These are phyloP conservation scores for Lepidurus apus DNA, from an alignment of 1,140 invertebrate genomes.

Conservation along the genomic window DNA sequence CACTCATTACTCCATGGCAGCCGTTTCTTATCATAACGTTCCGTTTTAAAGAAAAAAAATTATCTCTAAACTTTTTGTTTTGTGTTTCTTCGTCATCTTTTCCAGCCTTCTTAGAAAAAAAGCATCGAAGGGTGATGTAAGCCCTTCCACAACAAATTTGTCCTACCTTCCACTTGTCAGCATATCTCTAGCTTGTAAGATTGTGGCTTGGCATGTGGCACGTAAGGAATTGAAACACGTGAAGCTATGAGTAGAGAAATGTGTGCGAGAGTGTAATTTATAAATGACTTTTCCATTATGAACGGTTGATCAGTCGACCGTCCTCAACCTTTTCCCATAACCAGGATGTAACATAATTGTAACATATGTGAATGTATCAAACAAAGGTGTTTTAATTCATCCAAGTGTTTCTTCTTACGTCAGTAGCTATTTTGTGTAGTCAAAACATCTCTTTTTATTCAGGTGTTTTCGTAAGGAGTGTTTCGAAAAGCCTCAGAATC, in stretches of 20 bases:
- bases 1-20: conserved; percentile 10
- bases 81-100: not conserved
- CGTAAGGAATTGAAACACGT: not conserved
- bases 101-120: not conserved
- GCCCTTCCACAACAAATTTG: not conserved
- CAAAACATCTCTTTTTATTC: too few relatives aligned
- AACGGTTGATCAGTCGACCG: conserved; percentile 13
- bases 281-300: conserved; percentile 15
- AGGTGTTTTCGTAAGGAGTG: too few relatives aligned
- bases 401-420: not conserved
- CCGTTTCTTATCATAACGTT: not conserved
- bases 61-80: not conserved
- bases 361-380: conserved; percentile 22
- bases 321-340: conserved; percentile 17
- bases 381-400: conserved; percentile 18
- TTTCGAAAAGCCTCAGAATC: too few relatives aligned
- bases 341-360: conserved; percentile 22
- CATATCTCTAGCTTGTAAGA: conserved; percentile 22
- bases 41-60: not conserved
- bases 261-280: not conserved
- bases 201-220: conserved; percentile 20
- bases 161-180: conserved; percentile 14
- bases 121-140: not conserved
- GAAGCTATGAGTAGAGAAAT: not conserved
- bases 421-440: too few relatives aligned